Percentiles rank a stretch among this genome's conserved stretches.
Conservation (phyloP, 2,888 invertebrate genomes). For the Hypomecis atomaria region DNA sequence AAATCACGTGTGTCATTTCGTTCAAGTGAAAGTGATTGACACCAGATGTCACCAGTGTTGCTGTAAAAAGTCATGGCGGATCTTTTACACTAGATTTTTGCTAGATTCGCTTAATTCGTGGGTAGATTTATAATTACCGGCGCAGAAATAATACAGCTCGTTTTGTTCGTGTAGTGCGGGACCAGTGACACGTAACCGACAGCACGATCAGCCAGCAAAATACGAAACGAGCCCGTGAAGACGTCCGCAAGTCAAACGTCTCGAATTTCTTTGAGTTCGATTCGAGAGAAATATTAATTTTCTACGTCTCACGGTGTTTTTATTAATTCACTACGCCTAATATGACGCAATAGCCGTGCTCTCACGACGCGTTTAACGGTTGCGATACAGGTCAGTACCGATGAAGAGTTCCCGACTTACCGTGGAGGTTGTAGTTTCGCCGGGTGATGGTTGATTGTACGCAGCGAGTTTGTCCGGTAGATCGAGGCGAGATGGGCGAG, state of each 20-base stretch:
- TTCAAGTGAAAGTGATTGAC: conserved; percentile 24
- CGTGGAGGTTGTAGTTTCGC: conserved; percentile 40
- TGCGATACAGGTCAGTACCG: conserved; percentile 67
- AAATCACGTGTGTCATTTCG: conserved; percentile 78
- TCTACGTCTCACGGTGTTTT: conserved; percentile 65
- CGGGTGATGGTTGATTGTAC: conserved; percentile 47
- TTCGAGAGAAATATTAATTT: conserved; percentile 67
- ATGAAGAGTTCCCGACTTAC: conserved; percentile 34
- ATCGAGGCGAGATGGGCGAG: conserved; percentile 69
- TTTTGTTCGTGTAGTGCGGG: conserved; percentile 67
- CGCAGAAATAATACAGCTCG: conserved; percentile 70
- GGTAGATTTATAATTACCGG: conserved; percentile 78
- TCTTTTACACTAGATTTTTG: conserved; percentile 76
- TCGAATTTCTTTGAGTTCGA: conserved; percentile 75
- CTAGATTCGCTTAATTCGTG: conserved; percentile 76
- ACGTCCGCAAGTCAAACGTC: conserved; percentile 70
- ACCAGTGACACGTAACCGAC: conserved; percentile 66
- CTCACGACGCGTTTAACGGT: conserved; percentile 60
- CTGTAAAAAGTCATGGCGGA: conserved; percentile 80
- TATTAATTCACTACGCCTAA: conserved; percentile 67
- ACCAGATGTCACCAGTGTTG: conserved; percentile 78
- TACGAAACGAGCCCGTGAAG: conserved; percentile 57
- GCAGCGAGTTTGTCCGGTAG: conserved; percentile 49
- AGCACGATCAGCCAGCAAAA: conserved; percentile 56
- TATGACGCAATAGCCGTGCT: conserved; percentile 74